Base-by-base conservation (phyloP, 2,113 vertebrate species). In the Brachyhypopomus gauderio region DNA sequence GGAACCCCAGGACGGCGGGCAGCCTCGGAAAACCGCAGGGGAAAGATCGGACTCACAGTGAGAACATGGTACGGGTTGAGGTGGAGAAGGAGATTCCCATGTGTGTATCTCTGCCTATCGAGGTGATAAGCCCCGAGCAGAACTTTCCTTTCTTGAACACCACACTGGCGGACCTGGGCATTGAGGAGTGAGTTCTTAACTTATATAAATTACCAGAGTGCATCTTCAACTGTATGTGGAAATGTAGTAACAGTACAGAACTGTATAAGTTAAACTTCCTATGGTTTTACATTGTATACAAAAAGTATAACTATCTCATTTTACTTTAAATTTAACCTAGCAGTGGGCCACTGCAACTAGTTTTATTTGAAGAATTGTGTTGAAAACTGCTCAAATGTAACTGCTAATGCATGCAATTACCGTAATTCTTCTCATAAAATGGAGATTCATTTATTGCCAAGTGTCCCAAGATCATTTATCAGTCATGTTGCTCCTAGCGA, bases 101-200 rank as follows among this genome's bases (percentile, higher is more conserved):
- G 89, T 85, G 86, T 0, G 87, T 93, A 69, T 66, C 84, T 0
- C 85, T 94, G 79, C 93, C 93, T 48, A 86, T 94, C 2, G 86
- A 92, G 84, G 75, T 92, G 36, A 79, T 87, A 27, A 80, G 22
- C 0, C 79, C 72, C 3, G 88, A 92, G 23, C 89, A 92, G 36
- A 77, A 84, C 0, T 93, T 93, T 83, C 92, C 93, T 38, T 92
- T 93, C 83, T 83, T 94, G 83, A 91, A 92, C 84, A 90, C 89
- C 0, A 94, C 91, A 0, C 91, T 93, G 20, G 89, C 90, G 0
- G 91, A 93, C 78, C 90, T 93, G 78, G 92, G 93, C 77, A 93
- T 94, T 76, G 67, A 90, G 75, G 90, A 92, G 92, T 94, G 80
- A 92, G 92, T 91, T 23, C 7, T 25, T 11, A 17, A 9, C 1